Percentiles rank a stretch among this genome's conserved stretches.
Conservation (phyloP, 2,113 vertebrate genomes). For the Sylvia atricapilla region DNA sequence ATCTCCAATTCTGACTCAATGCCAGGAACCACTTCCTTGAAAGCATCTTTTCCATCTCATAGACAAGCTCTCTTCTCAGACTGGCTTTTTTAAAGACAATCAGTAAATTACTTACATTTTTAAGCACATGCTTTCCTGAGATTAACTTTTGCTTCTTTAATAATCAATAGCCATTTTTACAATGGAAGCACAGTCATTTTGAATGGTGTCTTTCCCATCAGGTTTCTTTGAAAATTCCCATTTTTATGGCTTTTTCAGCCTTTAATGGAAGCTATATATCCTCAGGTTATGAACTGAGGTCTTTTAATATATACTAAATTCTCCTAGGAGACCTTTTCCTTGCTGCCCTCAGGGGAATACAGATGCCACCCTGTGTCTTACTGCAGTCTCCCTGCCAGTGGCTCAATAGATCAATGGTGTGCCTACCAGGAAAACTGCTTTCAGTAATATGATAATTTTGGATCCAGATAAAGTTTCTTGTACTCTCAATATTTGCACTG, state of each 20-base stretch:
- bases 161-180: neutral
- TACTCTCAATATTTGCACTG: neutral
- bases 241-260: neutral
- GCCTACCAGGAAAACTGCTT: neutral
- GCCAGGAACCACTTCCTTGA: neutral
- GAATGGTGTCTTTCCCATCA: accelerated
- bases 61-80: neutral
- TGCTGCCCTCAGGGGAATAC: neutral
- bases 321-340: neutral
- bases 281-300: neutral
- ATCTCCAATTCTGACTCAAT: neutral
- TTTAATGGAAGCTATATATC: neutral
- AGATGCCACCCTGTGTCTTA: neutral
- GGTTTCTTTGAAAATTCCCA: neutral
- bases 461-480: neutral
- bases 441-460: neutral
- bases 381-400: neutral
- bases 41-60: neutral
- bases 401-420: neutral
- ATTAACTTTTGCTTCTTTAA: neutral
- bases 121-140: neutral
- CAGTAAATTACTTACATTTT: neutral
- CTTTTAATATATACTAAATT: neutral
- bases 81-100: neutral
- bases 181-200: neutral